Percentiles rank a stretch among this genome's conserved stretches.
Evolutionary conservation across 1,140 invertebrate genomes (phyloP).

Genomic region (Laupala kohalensis): DNA sequence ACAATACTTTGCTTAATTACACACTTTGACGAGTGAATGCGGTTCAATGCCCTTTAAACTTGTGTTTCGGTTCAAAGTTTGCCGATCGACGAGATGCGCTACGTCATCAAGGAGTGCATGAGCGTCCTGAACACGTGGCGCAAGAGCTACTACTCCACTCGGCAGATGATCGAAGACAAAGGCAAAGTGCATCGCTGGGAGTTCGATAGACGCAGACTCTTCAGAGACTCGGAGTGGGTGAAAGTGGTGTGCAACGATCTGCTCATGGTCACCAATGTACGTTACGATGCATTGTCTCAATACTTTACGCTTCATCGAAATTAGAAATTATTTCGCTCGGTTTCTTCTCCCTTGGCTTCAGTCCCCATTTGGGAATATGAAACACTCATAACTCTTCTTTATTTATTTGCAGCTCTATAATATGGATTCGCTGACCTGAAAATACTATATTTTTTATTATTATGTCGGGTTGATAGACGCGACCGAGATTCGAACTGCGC

Average conservation of each 20-base stretch:
- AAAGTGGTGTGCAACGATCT: constrained; percentile 61
- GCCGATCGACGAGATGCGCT: constrained; percentile 32
- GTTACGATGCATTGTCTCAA: too few relatives aligned
- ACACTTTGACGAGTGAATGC: neutral
- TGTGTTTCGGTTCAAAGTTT: constrained; percentile 26
- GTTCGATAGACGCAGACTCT: constrained; percentile 67
- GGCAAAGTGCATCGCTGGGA: constrained; percentile 78
- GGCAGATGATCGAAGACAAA: constrained; percentile 65
- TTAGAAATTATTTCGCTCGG: too few relatives aligned
- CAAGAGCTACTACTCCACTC: constrained; percentile 50
- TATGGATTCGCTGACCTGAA: too few relatives aligned
- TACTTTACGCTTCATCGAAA: too few relatives aligned
- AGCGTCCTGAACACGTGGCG: constrained; percentile 68
- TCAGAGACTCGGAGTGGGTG: constrained; percentile 73
- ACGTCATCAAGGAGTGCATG: constrained; percentile 39
- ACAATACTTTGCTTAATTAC: neutral
- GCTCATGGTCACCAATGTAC: constrained; percentile 53
- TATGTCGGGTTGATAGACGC: too few relatives aligned
- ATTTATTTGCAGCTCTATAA: too few relatives aligned
- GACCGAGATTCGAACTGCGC: too few relatives aligned
- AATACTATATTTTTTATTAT: too few relatives aligned
- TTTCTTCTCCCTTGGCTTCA: too few relatives aligned
- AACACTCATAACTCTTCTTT: too few relatives aligned
- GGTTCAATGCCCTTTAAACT: neutral
- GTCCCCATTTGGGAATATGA: too few relatives aligned